Conservation (phyloP, 2,888 invertebrate species). For the Rhopalosiphum nymphaeae region DNA sequence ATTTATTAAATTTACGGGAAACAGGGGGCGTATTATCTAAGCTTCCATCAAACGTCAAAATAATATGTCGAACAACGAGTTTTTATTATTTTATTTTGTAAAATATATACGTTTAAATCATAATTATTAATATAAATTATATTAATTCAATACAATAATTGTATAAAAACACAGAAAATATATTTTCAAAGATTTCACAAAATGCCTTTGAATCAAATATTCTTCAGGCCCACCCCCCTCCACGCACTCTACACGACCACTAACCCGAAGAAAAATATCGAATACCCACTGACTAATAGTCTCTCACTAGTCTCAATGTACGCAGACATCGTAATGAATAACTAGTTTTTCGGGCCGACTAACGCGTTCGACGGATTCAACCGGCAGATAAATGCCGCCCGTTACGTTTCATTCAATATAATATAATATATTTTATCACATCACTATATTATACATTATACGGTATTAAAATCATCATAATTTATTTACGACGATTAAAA, state of each 20-base stretch:
- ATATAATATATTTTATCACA: neutral
- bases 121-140: too few relatives aligned
- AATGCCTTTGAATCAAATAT: neutral
- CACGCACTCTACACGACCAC: neutral
- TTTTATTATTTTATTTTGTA: neutral
- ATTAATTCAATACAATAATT: too few relatives aligned
- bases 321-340: neutral
- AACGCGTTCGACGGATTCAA: neutral
- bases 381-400: neutral
- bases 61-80: neutral
- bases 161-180: too few relatives aligned
- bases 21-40: neutral
- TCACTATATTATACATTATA: neutral
- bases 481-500: neutral
- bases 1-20: neutral
- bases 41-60: neutral
- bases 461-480: neutral
- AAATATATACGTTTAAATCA: too few relatives aligned
- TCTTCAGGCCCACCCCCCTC: neutral
- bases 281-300: neutral
- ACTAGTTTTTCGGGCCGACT: neutral
- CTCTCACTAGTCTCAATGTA: too few relatives aligned
- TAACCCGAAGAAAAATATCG: neutral
- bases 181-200: neutral
- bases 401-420: neutral